Percentiles rank a stretch among this genome's conserved stretches.
Conservation (phyloP, 2,113 vertebrate genomes). For the Sander vitreus region DNA sequence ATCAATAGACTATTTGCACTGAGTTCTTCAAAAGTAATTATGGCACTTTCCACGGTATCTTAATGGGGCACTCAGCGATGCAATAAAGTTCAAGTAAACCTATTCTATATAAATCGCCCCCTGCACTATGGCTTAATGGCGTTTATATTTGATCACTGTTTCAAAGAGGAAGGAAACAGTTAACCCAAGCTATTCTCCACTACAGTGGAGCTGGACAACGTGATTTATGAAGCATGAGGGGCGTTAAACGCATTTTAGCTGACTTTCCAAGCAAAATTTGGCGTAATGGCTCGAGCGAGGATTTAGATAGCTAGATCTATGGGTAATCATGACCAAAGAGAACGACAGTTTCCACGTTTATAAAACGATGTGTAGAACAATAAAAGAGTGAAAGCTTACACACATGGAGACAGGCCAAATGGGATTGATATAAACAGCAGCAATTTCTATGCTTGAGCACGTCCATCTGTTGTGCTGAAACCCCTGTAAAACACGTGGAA, state of each 20-base stretch:
- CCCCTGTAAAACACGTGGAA: not conserved
- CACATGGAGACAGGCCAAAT: slow-evolving; percentile 23
- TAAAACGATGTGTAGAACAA: slow-evolving; percentile 61
- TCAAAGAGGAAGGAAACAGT: slow-evolving; percentile 83
- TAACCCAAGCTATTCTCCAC: slow-evolving; percentile 70
- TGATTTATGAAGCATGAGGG: slow-evolving; percentile 82
- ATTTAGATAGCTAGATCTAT: slow-evolving; percentile 18
- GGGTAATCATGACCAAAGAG: slow-evolving; percentile 48
- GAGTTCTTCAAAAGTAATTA: slow-evolving; percentile 80
- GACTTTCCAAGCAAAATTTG: slow-evolving; percentile 51
- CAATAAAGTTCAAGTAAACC: slow-evolving; percentile 84
- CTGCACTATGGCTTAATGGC: slow-evolving; percentile 80
- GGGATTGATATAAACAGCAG: slow-evolving; percentile 35
- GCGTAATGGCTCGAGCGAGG: slow-evolving; percentile 71
- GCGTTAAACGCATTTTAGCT: slow-evolving; percentile 69
- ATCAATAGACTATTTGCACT: slow-evolving; percentile 70
- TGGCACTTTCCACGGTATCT: slow-evolving; percentile 77
- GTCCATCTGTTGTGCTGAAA: slow-evolving; percentile 37
- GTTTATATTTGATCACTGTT: slow-evolving; percentile 85
- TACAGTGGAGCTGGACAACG: slow-evolving; percentile 60
- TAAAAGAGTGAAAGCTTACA: slow-evolving; percentile 55
- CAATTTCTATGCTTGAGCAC: slow-evolving; percentile 39
- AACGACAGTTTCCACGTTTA: slow-evolving; percentile 55
- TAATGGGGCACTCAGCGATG: slow-evolving; percentile 82
- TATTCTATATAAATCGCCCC: slow-evolving; percentile 72